A percentile compares a stretch with the other conserved stretches of the same genome.
Conservation (phyloP, 2,888 invertebrate genomes). For the Drepana falcataria region DNA sequence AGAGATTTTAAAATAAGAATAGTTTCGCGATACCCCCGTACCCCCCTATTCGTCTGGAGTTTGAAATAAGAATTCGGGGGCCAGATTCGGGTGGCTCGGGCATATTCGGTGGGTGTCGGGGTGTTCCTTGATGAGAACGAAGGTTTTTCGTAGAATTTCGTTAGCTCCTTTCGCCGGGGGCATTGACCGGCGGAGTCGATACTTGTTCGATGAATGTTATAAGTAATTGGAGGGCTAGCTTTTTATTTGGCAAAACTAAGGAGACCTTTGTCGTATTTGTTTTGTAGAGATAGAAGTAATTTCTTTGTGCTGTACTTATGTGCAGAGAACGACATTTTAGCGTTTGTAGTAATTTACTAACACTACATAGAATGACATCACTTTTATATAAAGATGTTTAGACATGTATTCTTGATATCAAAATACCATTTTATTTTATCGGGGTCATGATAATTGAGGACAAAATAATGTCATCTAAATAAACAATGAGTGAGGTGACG, state of each 20-base stretch:
- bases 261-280: background rate
- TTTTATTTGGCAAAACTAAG: conserved; percentile 20
- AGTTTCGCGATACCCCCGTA: conserved; percentile 70
- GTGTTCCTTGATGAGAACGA: conserved; percentile 72
- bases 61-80: conserved; percentile 77
- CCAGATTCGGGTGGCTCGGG: conserved; percentile 65
- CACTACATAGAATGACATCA: background rate
- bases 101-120: conserved; percentile 67
- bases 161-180: conserved; percentile 58
- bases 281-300: background rate
- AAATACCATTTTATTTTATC: background rate
- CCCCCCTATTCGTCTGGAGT: conserved; percentile 67
- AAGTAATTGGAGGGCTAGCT: conserved; percentile 61
- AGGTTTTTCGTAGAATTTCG: conserved; percentile 76
- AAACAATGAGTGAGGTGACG: too few species aligned
- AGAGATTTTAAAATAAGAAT: conserved; percentile 79
- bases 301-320: background rate
- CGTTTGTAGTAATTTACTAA: too few species aligned
- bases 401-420: background rate
- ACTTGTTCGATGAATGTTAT: conserved; percentile 60
- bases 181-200: conserved; percentile 70
- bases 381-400: background rate
- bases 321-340: too few species aligned
- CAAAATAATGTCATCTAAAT: too few species aligned
- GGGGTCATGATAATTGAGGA: background rate